These are phyloP conservation scores for Axis porcinus DNA, from an alignment of 2,113 vertebrate genomes.

Conservation along the genomic window DNA sequence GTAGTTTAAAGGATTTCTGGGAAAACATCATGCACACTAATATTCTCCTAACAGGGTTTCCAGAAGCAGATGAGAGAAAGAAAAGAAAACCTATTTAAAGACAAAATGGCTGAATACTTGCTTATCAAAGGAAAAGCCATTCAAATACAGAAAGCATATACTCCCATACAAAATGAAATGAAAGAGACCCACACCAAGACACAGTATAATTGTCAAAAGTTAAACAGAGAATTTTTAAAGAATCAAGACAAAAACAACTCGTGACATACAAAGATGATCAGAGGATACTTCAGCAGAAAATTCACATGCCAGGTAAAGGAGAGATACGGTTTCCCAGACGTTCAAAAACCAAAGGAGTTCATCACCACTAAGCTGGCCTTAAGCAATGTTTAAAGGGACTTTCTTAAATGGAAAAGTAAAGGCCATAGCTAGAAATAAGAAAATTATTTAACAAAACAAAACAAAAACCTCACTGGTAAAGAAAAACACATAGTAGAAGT, in stretches of 20 bases:
- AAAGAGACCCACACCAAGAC: background rate
- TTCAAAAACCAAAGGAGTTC: background rate
- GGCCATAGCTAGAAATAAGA: background rate
- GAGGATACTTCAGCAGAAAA: background rate
- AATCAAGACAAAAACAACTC: background rate
- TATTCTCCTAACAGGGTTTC: background rate
- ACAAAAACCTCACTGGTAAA: background rate
- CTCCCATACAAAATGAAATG: background rate
- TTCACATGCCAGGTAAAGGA: background rate
- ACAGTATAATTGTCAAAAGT: background rate
- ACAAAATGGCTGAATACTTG: background rate
- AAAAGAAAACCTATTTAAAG: background rate
- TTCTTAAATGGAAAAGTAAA: background rate
- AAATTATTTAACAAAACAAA: background rate
- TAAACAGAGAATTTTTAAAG: background rate
- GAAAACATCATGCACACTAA: background rate
- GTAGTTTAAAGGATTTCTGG: background rate
- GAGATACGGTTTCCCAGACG: background rate
- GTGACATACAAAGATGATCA: background rate
- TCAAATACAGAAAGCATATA: background rate
- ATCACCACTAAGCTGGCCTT: background rate
- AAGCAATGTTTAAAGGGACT: background rate
- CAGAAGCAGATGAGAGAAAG: background rate
- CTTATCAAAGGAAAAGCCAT: background rate
- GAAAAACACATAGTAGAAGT: background rate